phyloP scores from a whole-genome alignment of 2,888 invertebrate genomes.

The Orgyia antiqua region DNA sequence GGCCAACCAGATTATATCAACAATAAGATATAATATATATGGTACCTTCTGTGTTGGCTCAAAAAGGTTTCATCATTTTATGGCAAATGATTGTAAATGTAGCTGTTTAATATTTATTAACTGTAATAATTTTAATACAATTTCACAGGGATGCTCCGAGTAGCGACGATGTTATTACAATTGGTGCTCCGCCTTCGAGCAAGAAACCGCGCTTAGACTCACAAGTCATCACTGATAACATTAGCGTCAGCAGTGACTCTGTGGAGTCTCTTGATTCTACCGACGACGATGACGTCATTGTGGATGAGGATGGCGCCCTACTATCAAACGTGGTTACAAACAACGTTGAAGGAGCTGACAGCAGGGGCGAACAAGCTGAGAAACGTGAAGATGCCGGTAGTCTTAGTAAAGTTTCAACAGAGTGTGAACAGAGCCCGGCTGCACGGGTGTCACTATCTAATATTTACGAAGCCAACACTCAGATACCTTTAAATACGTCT shows the following conservation, averaged over 20 bases:
- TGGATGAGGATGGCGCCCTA: neutral
- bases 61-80: too few relatives aligned
- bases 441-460: constrained; percentile 5
- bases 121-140: too few relatives aligned
- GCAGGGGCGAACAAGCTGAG: neutral
- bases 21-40: too few relatives aligned
- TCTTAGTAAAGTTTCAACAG: neutral
- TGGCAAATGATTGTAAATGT: too few relatives aligned
- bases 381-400: neutral
- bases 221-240: constrained; percentile 39
- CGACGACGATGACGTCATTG: constrained; percentile 36
- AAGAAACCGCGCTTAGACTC: constrained; percentile 42
- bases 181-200: constrained; percentile 34
- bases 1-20: too few relatives aligned
- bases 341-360: constrained; percentile 1
- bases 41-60: too few relatives aligned
- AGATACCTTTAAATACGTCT: constrained; percentile 36
- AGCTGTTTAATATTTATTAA: too few relatives aligned
- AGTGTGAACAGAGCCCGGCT: neutral
- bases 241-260: constrained; percentile 58
- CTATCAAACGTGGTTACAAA: too few relatives aligned
- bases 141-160: too few relatives aligned
- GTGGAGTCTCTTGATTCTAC: constrained; percentile 43
- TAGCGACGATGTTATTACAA: too few relatives aligned
- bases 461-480: constrained; percentile 48